Conservation (phyloP, 2,888 invertebrate genomes). For the Oeneis ivallda region DNA sequence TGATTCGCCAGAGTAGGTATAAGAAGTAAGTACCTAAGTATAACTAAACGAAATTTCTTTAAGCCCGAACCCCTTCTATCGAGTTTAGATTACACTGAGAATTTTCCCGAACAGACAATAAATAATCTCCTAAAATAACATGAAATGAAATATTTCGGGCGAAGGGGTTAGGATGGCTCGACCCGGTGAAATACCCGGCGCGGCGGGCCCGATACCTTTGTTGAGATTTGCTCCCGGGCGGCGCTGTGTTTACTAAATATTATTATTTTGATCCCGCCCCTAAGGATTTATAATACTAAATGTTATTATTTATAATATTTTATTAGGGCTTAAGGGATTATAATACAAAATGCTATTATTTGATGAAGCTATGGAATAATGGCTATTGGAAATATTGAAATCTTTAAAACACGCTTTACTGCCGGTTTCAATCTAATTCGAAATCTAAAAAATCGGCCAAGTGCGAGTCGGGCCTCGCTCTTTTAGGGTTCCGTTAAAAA, state of each 20-base stretch:
- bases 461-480: no score
- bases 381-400: no score
- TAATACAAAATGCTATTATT: no score
- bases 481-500: no score
- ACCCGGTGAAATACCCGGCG: slow-evolving; percentile 36
- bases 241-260: slow-evolving; percentile 33
- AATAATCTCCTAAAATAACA: slow-evolving; percentile 42
- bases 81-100: slow-evolving; percentile 21
- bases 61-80: not conserved
- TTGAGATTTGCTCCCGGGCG: slow-evolving; percentile 28
- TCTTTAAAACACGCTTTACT: no score
- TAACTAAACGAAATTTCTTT: no score
- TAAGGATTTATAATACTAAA: slow-evolving; percentile 25
- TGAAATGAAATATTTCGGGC: slow-evolving; percentile 40
- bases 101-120: slow-evolving; percentile 32
- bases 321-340: no score
- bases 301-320: not conserved
- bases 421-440: no score
- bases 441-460: no score
- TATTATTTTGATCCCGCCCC: slow-evolving; percentile 32
- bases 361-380: no score
- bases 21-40: no score
- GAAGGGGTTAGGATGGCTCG: slow-evolving; percentile 29
- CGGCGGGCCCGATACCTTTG: slow-evolving; percentile 25
- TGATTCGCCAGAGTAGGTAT: no score